phyloP scores from a whole-genome alignment of 2,888 invertebrate species.

The Entomobrya proxima region DNA sequence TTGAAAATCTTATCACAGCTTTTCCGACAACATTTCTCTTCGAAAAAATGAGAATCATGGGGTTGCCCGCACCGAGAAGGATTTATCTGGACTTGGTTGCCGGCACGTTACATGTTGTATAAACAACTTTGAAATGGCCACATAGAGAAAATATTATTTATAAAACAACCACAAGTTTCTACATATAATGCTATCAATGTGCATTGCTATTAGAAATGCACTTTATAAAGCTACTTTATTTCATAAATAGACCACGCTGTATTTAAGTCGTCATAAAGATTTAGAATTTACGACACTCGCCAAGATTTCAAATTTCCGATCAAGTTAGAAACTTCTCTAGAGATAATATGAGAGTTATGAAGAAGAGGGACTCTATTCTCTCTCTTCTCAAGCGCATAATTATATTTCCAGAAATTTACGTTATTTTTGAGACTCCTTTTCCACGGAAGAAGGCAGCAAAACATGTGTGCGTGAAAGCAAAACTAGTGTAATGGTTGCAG shows the following conservation, averaged over 20 bases:
- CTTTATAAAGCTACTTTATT: neutral
- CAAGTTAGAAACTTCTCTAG: conserved; percentile 26
- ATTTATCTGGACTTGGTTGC: conserved; percentile 43
- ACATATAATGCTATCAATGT: neutral
- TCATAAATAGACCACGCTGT: neutral
- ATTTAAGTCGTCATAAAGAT: conserved; percentile 48
- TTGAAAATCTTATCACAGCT: conserved; percentile 58
- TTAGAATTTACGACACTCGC: conserved; percentile 25
- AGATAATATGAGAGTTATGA: conserved; percentile 1
- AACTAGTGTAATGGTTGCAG: conserved; percentile 3
- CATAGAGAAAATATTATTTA: neutral
- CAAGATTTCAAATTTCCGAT: conserved; percentile 61
- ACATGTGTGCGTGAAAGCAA: conserved; percentile 23
- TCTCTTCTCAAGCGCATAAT: conserved; percentile 42
- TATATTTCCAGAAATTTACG: conserved; percentile 47
- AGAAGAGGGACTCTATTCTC: neutral
- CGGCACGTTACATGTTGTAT: neutral
- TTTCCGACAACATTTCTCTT: conserved; percentile 29
- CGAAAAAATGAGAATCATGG: conserved; percentile 12
- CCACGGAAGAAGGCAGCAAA: neutral
- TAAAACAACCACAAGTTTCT: neutral
- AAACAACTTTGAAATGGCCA: neutral
- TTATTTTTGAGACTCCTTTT: conserved; percentile 17
- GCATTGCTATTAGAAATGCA: neutral
- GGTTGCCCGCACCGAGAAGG: conserved; percentile 8